These are phyloP conservation scores for Latrodectus elegans DNA, from an alignment of 2,888 invertebrate genomes.

Conservation along the genomic window DNA sequence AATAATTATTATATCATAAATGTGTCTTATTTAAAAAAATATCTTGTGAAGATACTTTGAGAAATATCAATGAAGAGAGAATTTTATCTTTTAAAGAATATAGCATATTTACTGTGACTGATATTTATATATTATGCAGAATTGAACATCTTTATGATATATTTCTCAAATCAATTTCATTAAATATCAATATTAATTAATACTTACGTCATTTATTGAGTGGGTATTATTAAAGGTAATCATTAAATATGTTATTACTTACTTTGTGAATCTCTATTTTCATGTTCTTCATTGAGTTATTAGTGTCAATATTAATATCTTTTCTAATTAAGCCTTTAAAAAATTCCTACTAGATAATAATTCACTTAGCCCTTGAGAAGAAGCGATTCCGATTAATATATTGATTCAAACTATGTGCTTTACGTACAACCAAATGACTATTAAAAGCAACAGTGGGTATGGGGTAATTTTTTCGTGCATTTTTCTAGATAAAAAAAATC, in stretches of 20 bases:
- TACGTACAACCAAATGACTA: constrained; percentile 36
- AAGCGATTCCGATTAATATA: constrained; percentile 57
- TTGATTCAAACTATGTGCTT: constrained; percentile 37
- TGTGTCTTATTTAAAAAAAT: no score
- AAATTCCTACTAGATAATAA: constrained; percentile 45
- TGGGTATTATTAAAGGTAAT: no score
- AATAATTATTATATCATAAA: no score
- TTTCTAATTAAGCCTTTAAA: constrained; percentile 48
- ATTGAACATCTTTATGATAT: no score
- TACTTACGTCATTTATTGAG: no score
- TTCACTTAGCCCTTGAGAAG: constrained; percentile 45
- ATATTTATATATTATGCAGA: no score
- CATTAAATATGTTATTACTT: background rate
- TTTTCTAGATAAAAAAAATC: constrained; percentile 23
- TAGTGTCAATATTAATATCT: constrained; percentile 57
- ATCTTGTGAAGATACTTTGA: no score
- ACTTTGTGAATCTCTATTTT: background rate
- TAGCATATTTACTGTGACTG: no score
- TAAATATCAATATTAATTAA: no score
- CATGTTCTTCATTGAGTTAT: constrained; percentile 17
- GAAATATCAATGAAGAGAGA: no score
- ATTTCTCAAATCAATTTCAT: no score
- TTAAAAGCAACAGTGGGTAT: constrained; percentile 58
- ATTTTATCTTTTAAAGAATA: no score
- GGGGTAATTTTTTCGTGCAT: constrained; percentile 9